Conservation (phyloP, 2,888 invertebrate species). For the Pediacus dermestoides region DNA sequence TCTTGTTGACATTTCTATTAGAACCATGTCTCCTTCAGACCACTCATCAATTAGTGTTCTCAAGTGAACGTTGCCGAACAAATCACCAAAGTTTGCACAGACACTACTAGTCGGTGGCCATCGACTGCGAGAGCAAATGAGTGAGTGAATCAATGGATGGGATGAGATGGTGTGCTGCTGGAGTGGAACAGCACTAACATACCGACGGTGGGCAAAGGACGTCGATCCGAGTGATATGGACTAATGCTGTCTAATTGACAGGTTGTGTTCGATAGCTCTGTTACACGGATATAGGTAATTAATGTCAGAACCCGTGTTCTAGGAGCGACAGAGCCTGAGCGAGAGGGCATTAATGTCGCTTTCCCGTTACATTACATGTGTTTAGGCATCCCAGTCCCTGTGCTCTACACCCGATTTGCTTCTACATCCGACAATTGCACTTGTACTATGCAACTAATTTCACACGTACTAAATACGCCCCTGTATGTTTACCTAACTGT, state of each 20-base stretch:
- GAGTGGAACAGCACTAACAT: neutral
- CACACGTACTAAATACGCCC: too few relatives aligned
- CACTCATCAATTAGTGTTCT: conserved; percentile 49
- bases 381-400: conserved; percentile 28
- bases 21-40: conserved; percentile 47
- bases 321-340: conserved; percentile 22
- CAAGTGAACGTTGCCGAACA: conserved; percentile 41
- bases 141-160: neutral
- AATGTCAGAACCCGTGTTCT: conserved; percentile 51
- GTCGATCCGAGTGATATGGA: conserved; percentile 27
- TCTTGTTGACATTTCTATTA: conserved; percentile 50
- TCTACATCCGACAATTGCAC: too few relatives aligned
- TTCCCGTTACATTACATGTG: conserved; percentile 46
- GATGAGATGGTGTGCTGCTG: neutral
- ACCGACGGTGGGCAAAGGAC: neutral
- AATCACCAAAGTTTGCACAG: conserved; percentile 41
- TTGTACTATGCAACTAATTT: too few relatives aligned
- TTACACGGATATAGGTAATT: conserved; percentile 52
- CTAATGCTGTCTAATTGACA: conserved; percentile 52
- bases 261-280: conserved; percentile 49
- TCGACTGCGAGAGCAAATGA: too few relatives aligned
- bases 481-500: too few relatives aligned
- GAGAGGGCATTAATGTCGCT: conserved; percentile 40
- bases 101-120: too few relatives aligned
- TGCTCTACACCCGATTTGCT: too few relatives aligned